Base-by-base conservation (phyloP, 2,797 vertebrate genomes). In the Hapalemur alaotrensis region DNA sequence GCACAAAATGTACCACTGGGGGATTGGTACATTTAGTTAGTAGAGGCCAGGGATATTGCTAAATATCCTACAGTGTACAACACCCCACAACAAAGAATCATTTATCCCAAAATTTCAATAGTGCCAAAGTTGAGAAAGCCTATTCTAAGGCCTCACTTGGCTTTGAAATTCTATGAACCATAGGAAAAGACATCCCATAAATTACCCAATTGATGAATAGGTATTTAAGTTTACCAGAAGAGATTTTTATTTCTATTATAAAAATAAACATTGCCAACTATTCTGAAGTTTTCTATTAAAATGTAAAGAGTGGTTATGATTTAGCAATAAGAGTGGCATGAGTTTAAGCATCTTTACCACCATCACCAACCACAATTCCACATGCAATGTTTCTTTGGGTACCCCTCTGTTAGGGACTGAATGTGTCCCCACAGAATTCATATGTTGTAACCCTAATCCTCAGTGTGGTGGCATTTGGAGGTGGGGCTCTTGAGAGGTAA, bases 171-270 rank as follows among this genome's bases (percentile, higher is more conserved):
- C 65, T 85, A 75, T 69, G 30, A 76, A 48, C 32, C 20, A 81
- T 41, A 48, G 12, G 30, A 46, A 81, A 95, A 88, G 1, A 65
- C 15, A 65, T 48, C 5, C 13, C 54, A 75, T 48, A 86, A 95
- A 57, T 61, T 83, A 82, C 20, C 50, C 61, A 92, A 41, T 22
- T 73, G 28, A 87, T 28, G 70, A 63, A 30, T 17, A 92, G 12
- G 17, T 46, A 85, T 50, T 75, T 91, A 93, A 72, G 85, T 89
- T 87, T 46, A 76, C 4, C 70, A 50, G 80, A 91, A 73, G 8
- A 84, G 18, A 86, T 18, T 93, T 93, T 90, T 75, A 69, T 63
- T 94, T 90, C 7, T 85, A 61, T 61, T 84, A 87, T 95, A 73
- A 96, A 96, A 89, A 93, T 54, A 92, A 89, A 81, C 85, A 76